These are phyloP conservation scores for Meloidogyne hapla DNA, from an alignment of 1,140 invertebrate genomes.

Conservation along the genomic window DNA sequence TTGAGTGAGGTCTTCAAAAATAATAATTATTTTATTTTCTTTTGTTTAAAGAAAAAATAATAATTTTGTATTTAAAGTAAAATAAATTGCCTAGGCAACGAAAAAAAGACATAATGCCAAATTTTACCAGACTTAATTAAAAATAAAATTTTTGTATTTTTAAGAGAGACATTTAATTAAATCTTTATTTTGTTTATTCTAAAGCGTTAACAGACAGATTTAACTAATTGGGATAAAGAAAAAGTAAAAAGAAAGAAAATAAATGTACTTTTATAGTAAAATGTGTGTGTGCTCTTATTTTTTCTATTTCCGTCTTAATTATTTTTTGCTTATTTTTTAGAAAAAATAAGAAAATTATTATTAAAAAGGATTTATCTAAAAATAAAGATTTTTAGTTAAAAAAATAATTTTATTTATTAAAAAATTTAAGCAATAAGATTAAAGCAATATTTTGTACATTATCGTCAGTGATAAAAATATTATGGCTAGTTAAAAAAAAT, in stretches of 20 bases:
- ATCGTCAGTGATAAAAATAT: no score
- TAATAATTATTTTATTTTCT: background rate
- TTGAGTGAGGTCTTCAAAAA: slow-evolving; percentile 1
- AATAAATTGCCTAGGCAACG: background rate
- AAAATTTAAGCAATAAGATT: no score
- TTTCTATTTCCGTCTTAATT: background rate
- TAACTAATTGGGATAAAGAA: background rate
- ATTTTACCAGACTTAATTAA: background rate
- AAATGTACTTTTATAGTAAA: background rate
- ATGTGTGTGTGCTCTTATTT: background rate
- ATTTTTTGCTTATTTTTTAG: no score
- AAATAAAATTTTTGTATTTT: background rate
- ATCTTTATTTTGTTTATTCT: background rate
- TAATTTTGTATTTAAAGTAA: background rate
- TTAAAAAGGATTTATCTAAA: no score
- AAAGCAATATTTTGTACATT: no score
- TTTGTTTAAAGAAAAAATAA: background rate
- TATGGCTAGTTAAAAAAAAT: no score
- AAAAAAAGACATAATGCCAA: background rate
- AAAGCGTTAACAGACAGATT: background rate
- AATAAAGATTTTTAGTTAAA: no score
- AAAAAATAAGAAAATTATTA: no score
- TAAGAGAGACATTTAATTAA: background rate
- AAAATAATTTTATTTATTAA: no score
- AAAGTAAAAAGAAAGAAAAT: background rate